Conservation (phyloP, 1,140 invertebrate species). For the Anoplolepis gracilipes region DNA sequence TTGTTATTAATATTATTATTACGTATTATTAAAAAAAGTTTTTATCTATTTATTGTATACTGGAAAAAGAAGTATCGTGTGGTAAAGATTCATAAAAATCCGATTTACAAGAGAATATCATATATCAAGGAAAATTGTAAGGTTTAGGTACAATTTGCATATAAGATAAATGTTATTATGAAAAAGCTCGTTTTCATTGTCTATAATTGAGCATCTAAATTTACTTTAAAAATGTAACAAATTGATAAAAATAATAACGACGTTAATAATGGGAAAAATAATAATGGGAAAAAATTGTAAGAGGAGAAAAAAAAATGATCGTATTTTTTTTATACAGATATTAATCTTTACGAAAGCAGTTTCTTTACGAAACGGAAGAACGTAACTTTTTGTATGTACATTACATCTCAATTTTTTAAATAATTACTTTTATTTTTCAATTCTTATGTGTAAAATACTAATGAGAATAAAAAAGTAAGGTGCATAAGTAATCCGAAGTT, state of each 20-base stretch:
- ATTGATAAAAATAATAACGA: not conserved
- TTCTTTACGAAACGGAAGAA: not conserved
- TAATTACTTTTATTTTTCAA: too few relatives aligned
- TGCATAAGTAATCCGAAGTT: not conserved
- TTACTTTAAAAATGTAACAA: not conserved
- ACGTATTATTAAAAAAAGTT: not conserved
- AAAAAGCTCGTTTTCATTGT: not conserved
- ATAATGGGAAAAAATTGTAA: not conserved
- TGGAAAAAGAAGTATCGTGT: not conserved
- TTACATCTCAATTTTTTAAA: too few relatives aligned
- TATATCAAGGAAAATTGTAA: not conserved
- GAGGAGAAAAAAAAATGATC: not conserved
- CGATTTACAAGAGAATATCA: not conserved
- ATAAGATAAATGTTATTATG: not conserved
- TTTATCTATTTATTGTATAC: not conserved
- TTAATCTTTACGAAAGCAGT: constrained; percentile 8
- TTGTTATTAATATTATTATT: not conserved
- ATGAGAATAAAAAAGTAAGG: not conserved
- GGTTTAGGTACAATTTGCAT: not conserved
- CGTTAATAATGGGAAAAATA: not conserved
- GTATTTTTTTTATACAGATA: not conserved
- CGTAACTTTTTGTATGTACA: too few relatives aligned
- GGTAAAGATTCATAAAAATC: too few relatives aligned
- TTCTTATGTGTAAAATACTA: too few relatives aligned
- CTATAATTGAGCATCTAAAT: not conserved